Evolutionary conservation across 2,888 invertebrate species (phyloP).

Genomic region (Mythimna vitellina): DNA sequence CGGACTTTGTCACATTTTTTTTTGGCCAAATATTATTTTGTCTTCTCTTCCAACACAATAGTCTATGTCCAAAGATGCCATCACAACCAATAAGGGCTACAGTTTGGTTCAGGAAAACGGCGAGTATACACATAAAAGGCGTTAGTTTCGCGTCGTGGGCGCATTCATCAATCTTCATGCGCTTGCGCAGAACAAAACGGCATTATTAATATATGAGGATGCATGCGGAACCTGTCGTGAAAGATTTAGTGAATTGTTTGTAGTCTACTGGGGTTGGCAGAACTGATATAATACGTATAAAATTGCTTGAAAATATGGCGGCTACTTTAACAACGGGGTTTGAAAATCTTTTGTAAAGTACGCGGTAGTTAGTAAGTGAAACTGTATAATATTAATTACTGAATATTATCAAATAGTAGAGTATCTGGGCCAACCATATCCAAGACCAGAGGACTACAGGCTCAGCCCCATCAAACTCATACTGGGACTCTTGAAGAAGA

Average conservation of each 20-base stretch:
- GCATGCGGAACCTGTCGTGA: slow-evolving; percentile 55
- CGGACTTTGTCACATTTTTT: no score
- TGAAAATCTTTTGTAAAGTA: background rate
- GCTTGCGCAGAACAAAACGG: slow-evolving; percentile 53
- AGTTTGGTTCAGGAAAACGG: slow-evolving; percentile 44
- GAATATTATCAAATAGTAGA: no score
- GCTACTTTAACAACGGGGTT: background rate
- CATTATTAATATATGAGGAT: slow-evolving; percentile 55
- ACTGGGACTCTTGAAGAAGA: no score
- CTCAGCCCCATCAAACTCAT: no score
- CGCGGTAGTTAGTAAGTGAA: background rate
- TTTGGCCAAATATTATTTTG: background rate
- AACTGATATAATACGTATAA: slow-evolving; percentile 24
- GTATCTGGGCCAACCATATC: no score
- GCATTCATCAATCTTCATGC: slow-evolving; percentile 63
- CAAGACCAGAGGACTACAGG: no score
- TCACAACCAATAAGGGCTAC: slow-evolving; percentile 28
- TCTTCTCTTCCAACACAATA: background rate
- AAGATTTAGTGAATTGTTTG: slow-evolving; percentile 63
- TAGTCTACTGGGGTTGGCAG: slow-evolving; percentile 23
- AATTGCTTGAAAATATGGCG: background rate
- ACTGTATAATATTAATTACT: no score
- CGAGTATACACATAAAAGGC: slow-evolving; percentile 64
- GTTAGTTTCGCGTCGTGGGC: slow-evolving; percentile 46
- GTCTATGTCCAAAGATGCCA: slow-evolving; percentile 33